Conservation (phyloP, 2,888 invertebrate genomes). For the Allygus modestus region DNA sequence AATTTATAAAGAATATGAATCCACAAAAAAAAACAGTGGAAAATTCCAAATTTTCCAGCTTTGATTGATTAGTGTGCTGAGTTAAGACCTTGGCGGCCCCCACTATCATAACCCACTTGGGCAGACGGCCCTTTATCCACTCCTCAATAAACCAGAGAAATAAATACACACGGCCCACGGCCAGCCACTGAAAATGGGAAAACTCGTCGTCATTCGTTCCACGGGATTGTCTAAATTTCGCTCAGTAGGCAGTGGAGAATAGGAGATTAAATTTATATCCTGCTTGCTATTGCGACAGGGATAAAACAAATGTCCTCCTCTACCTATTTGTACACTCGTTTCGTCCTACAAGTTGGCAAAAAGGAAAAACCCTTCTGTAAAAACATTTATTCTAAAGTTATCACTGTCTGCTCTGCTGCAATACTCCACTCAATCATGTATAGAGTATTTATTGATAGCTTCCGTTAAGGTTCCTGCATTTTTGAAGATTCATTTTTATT, state of each 20-base stretch:
- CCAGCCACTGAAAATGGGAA: slow-evolving; percentile 16
- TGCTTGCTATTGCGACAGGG: neutral
- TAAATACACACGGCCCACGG: slow-evolving; percentile 7
- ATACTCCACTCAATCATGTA: too few species aligned
- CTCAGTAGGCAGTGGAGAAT: neutral
- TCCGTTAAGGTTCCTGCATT: too few species aligned
- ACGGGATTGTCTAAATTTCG: neutral
- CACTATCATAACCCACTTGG: neutral
- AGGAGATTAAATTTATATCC: slow-evolving; percentile 20
- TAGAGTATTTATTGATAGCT: too few species aligned
- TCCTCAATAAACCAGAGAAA: neutral
- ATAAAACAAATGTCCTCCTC: neutral
- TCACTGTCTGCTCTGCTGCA: too few species aligned
- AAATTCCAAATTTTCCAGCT: neutral
- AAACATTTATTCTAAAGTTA: too few species aligned
- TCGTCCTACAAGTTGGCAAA: too few species aligned
- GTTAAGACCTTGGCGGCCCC: neutral
- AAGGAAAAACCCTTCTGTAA: too few species aligned
- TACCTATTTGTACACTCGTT: neutral
- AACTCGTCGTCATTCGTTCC: slow-evolving; percentile 1
- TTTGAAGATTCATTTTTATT: too few species aligned
- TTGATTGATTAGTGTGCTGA: slow-evolving; percentile 5
- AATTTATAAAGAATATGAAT: too few species aligned
- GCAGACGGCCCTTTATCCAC: neutral
- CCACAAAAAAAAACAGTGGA: too few species aligned